Base-by-base conservation (phyloP, 1,140 invertebrate species). In the Apolygus lucorum region DNA sequence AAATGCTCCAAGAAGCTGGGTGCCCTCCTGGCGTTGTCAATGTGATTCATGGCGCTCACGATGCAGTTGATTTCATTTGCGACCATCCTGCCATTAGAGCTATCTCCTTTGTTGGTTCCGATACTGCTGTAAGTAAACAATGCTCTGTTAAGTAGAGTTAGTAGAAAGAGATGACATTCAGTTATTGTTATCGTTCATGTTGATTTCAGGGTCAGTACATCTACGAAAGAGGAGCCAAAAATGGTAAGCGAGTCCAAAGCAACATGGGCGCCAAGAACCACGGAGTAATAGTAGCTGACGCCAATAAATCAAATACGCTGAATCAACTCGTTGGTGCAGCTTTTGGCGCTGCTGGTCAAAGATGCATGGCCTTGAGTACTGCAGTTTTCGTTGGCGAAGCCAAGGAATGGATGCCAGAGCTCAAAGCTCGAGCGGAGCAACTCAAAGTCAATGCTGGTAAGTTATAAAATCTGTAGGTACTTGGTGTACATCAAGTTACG, bases 251-350 rank as follows among this genome's bases (percentile, higher is more conserved):
- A 54, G 95, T 99, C 0, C 97, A 99, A 80, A 93, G 92, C 63
- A 99, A 99, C 78, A 96, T 99, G 93, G 96, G 96, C 24, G 97
- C 98, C 1, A 99, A 99, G 81, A 99, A 99, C 79, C 98, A 99
- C 79, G 96, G 96, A 68, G 88, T 99, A 4, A 86, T 99, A 42
- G 86, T 99, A 84, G 89, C 95, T 21, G 97, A 99, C 82, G 96
- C 96, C 14, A 97, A 99, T 78, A 99, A 98, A 80, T 95, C 97
- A 77, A 89, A 94, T 75, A 95, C 95, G 0, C 81, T 99, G 1
- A 98, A 97, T 72, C 92, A 95, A 77, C 82, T 99, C 52, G 87
- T 91, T 27, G 97, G 97, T 0, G 96, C 97, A 28, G 96, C 95
- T 0, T 99, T 99, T 81, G 98, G 97, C 0, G 90, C 91, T 0